Evolutionary conservation across 1,140 invertebrate genomes (phyloP).

Genomic region (Heliconius nattereri): DNA sequence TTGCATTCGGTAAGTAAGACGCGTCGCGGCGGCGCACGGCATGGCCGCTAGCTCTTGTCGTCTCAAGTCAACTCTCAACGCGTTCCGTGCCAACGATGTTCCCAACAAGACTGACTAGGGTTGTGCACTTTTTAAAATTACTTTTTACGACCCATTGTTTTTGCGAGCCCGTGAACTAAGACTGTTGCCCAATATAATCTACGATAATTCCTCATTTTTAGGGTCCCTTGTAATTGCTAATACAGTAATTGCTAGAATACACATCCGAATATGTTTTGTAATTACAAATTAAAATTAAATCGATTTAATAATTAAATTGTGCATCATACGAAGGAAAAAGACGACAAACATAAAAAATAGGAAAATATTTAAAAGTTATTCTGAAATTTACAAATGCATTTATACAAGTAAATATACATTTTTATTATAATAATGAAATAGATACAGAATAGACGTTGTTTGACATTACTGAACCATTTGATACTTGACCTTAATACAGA

Average conservation of each 20-base stretch:
- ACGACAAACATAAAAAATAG: no score
- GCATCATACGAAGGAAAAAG: no score
- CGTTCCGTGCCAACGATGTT: constrained; percentile 60
- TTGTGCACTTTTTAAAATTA: constrained; percentile 58
- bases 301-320: no score
- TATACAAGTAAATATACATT: no score
- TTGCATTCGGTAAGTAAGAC: constrained; percentile 69
- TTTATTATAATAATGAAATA: no score
- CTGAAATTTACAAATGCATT: no score
- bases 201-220: constrained; percentile 5
- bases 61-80: constrained; percentile 52
- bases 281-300: no score
- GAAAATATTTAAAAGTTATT: no score
- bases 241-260: background rate
- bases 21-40: constrained; percentile 63
- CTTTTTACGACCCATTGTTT: constrained; percentile 65
- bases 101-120: constrained; percentile 65
- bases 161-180: constrained; percentile 32
- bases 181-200: constrained; percentile 17
- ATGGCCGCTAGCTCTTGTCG: constrained; percentile 53
- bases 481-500: background rate
- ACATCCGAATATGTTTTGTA: no score
- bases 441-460: no score
- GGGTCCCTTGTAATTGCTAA: background rate
- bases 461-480: background rate